A percentile compares a stretch with the other conserved stretches of the same genome.
phyloP scores from a whole-genome alignment of 2,888 invertebrate species.

The Drosophila fungiperda region DNA sequence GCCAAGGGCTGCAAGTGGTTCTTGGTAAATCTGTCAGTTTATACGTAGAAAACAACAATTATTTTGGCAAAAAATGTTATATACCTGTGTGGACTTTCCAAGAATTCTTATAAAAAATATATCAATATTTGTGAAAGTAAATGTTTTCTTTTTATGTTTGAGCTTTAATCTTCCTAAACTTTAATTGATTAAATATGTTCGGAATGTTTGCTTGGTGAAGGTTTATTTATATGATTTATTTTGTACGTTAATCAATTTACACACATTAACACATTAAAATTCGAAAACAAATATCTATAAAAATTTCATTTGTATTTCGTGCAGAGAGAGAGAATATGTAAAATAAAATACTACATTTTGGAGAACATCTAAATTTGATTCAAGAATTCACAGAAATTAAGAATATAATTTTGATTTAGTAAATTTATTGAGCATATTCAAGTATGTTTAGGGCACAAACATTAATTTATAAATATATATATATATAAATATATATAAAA shows the following conservation, averaged over 20 bases:
- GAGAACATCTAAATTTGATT: not conserved
- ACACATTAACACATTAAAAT: not conserved
- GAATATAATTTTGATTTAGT: not conserved
- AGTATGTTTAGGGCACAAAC: not conserved
- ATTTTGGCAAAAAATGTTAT: not conserved
- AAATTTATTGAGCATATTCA: not conserved
- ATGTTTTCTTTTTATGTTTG: not conserved
- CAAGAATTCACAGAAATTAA: not conserved
- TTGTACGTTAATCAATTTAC: not conserved
- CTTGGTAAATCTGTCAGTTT: not conserved
- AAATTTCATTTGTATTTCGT: not conserved
- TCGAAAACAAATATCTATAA: not conserved
- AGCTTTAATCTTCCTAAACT: not conserved
- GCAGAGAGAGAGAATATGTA: not conserved
- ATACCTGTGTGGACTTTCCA: not conserved
- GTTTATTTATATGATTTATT: not conserved
- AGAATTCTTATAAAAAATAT: not conserved
- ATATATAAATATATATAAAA: not conserved
- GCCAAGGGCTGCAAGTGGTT: conserved; percentile 42
- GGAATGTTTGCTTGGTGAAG: not conserved
- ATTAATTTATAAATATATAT: not conserved
- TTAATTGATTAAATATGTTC: not conserved
- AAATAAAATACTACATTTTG: not conserved
- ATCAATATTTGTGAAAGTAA: not conserved
- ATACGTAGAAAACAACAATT: conserved; percentile 25